Conservation (phyloP, 2,113 vertebrate species). For the chimpanzee (Pan troglodytes) region NHGRI_mPanTro3-v2.1_pri NC_072411.2:46669001-46669500, state of each 20-base stretch:
- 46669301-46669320: constrained; percentile 61
- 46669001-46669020: constrained; percentile 90
- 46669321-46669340: not conserved
- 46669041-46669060: constrained; percentile 90
- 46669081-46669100: constrained; percentile 91
- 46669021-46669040: constrained; percentile 92
- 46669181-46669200: constrained; percentile 81
- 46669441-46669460: constrained; percentile 72
- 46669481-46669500: constrained; percentile 63
- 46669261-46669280: constrained; percentile 52
- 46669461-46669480: constrained; percentile 80
- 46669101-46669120: constrained; percentile 86
- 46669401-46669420: constrained; percentile 64
- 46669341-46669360: constrained; percentile 41
- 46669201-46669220: constrained; percentile 74
- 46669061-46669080: constrained; percentile 88
- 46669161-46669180: constrained; percentile 80
- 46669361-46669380: constrained; percentile 69
- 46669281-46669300: constrained; percentile 45
- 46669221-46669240: constrained; percentile 6
- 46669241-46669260: constrained; percentile 39
- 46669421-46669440: constrained; percentile 57
- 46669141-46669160: constrained; percentile 84
- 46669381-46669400: constrained; percentile 69
- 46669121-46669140: constrained; percentile 90